Base-by-base conservation (phyloP, 2,888 invertebrate genomes). In the Chelonus formosanus region DNA sequence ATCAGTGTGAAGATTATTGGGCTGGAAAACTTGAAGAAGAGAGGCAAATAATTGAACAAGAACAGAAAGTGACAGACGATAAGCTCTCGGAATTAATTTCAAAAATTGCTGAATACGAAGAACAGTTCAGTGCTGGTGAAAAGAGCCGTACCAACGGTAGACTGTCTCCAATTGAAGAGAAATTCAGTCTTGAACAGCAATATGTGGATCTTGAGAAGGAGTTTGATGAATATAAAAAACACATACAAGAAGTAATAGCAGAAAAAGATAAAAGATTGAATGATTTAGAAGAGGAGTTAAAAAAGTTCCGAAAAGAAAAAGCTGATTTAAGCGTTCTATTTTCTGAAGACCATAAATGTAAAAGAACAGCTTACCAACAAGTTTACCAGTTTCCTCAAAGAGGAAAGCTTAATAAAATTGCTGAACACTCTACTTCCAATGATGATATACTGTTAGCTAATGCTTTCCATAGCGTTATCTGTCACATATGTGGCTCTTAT, bases 1-100 rank as follows among this genome's bases (percentile, higher is more conserved):
- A 94, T 76, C 90, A 90, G 68, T 92, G 93, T 81, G 95, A 95
- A 81, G 94, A 94, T 81, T 95, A 95, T 85, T 95, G 95, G 95
- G 88, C 90, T 57, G 86, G 86, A 43, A 94, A 94, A 84, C 85
- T 95, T 65, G 90, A 91, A 56, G 93, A 92, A 69, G 95, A 95
- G 83, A 87, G 94, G 36, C 89, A 89, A 71, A 84, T 90, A 65
- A 91, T 90, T 78, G 91, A 91, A 75, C 90, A 90, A 69, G 93
- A 94, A 78, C 92, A 92, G 83, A 88, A 88, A 73, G 88, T 91
- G 55, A 91, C 89, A 70, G 93, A 91, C 80, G 92, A 92, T 74
- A 92, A 93, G 73, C 89, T 94, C 70, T 86, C 88, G 1, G 92
- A 92, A 71, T 85, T 94, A 35, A 87, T 92, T 74, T 85, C 87